phyloP scores from a whole-genome alignment of 2,888 invertebrate species.

The Sphinx pinastri region DNA sequence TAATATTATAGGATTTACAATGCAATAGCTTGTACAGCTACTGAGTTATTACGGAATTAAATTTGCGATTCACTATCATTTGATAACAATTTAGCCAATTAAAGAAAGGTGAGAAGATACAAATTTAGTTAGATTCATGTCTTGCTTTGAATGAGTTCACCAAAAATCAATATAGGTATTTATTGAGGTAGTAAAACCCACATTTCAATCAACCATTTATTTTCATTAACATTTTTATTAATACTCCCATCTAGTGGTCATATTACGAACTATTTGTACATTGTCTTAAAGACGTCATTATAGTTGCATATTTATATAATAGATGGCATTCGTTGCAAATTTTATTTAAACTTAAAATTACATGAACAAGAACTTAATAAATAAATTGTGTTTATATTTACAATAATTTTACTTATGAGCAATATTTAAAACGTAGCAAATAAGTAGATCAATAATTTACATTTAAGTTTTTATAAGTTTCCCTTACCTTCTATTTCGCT shows the following conservation, averaged over 20 bases:
- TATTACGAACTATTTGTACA: neutral
- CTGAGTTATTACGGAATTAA: no score
- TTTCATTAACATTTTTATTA: neutral
- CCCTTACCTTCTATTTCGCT: neutral
- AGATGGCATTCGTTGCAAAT: neutral
- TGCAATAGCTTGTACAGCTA: no score
- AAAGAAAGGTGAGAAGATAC: no score
- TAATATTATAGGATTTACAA: no score
- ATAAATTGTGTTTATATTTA: neutral
- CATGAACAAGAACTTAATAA: neutral
- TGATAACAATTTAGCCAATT: no score
- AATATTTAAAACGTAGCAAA: no score
- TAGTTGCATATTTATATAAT: neutral
- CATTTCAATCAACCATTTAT: neutral
- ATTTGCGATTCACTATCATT: no score
- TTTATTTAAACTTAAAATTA: neutral
- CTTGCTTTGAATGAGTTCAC: no score
- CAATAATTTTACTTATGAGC: neutral
- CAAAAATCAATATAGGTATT: no score
- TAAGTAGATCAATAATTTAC: no score
- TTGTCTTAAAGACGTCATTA: neutral
- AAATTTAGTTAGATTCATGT: no score
- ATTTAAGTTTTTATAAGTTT: neutral
- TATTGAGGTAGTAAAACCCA: neutral
- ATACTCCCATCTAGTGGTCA: constrained; percentile 1